phyloP scores from a whole-genome alignment of 2,113 vertebrate genomes.

The Perca fluviatilis region DNA sequence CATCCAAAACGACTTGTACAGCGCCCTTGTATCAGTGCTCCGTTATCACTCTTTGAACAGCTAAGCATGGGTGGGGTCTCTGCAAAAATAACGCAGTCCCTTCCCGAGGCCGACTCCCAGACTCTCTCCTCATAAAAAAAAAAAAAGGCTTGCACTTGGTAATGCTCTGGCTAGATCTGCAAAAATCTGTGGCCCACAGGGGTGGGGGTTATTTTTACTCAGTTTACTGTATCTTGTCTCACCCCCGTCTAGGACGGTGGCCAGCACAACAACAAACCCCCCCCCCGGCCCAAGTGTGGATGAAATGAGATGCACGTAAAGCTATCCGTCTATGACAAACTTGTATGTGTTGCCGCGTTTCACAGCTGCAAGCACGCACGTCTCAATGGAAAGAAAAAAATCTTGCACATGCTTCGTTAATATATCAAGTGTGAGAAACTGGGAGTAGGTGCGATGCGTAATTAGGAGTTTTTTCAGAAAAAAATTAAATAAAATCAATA shows the following conservation, averaged over 20 bases:
- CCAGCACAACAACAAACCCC: conserved; percentile 57
- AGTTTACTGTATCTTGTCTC: conserved; percentile 81
- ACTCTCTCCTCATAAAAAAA: conserved; percentile 41
- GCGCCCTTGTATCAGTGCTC: conserved; percentile 30
- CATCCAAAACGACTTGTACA: background rate
- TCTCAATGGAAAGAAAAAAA: conserved; percentile 28
- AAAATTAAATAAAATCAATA: background rate
- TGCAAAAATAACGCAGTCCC: conserved; percentile 58
- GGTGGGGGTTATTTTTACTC: conserved; percentile 84
- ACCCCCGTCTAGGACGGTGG: conserved; percentile 61
- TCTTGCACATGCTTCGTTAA: conserved; percentile 19
- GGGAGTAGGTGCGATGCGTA: background rate
- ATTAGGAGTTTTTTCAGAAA: background rate
- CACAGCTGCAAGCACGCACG: conserved; percentile 28
- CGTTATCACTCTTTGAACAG: conserved; percentile 56
- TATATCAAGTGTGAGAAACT: background rate
- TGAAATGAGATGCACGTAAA: conserved; percentile 74
- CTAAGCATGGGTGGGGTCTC: conserved; percentile 55
- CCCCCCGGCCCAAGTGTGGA: conserved; percentile 52
- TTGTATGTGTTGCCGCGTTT: conserved; percentile 20
- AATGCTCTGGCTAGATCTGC: conserved; percentile 44
- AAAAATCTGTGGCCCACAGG: conserved; percentile 49
- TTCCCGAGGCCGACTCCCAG: conserved; percentile 52
- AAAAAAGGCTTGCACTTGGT: conserved; percentile 48
- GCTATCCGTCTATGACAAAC: conserved; percentile 46